phyloP scores from a whole-genome alignment of 2,888 invertebrate species.

The Aplocera efformata region DNA sequence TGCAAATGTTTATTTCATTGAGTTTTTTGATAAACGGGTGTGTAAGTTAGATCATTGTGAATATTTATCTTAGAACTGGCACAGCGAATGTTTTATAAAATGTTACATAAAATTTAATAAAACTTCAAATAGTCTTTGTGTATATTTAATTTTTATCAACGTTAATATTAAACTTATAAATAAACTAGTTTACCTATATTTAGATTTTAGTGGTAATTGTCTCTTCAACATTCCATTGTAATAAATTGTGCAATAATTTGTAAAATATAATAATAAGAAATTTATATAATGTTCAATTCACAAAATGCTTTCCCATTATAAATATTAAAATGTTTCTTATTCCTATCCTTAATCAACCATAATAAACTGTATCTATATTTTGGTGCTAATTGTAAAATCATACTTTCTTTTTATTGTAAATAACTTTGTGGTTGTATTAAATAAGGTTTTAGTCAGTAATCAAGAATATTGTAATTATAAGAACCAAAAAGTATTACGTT shows the following conservation, averaged over 20 bases:
- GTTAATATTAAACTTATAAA: no score
- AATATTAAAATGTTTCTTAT: background rate
- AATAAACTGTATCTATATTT: conserved; percentile 48
- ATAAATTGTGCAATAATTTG: conserved; percentile 53
- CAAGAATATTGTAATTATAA: conserved; percentile 44
- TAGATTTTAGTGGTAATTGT: background rate
- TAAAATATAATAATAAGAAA: conserved; percentile 28
- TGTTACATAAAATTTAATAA: no score
- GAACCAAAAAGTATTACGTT: conserved; percentile 77
- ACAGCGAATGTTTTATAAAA: no score
- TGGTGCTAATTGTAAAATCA: conserved; percentile 61
- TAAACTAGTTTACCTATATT: background rate
- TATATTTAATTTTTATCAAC: no score
- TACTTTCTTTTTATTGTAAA: conserved; percentile 36
- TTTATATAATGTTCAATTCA: conserved; percentile 1
- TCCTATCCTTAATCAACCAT: conserved; percentile 3
- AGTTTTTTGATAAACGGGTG: no score
- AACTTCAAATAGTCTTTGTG: no score
- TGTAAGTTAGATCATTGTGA: no score
- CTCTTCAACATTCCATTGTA: conserved; percentile 71
- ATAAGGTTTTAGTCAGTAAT: conserved; percentile 36
- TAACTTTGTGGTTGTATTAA: conserved; percentile 22
- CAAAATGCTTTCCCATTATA: conserved; percentile 13
- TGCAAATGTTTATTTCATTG: no score
- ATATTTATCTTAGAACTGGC: no score